Evolutionary conservation across 2,797 vertebrate species (phyloP).

Genomic region (Vultur gryphus): DNA sequence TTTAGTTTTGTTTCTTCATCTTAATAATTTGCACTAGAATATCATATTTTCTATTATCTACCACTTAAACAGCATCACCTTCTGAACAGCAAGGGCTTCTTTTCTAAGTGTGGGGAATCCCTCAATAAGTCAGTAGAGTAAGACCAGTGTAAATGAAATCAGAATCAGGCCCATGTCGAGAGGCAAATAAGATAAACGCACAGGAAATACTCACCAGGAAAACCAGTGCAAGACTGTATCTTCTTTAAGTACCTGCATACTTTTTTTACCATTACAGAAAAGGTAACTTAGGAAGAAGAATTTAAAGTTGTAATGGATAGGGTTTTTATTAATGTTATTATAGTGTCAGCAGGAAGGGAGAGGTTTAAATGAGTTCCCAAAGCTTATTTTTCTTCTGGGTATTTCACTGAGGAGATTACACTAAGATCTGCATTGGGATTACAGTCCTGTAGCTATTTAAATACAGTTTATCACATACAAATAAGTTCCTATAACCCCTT

Average conservation of each 20-base stretch:
- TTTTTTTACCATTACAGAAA: background rate
- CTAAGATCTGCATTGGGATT: background rate
- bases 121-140: background rate
- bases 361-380: background rate
- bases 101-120: background rate
- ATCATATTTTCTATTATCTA: slow-evolving; percentile 14
- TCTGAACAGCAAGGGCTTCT: background rate
- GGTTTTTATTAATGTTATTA: background rate
- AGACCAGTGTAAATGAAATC: background rate
- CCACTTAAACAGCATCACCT: background rate
- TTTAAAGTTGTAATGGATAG: background rate
- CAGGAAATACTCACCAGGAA: background rate
- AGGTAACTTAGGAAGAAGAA: background rate
- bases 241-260: background rate
- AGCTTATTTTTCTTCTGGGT: background rate
- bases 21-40: slow-evolving; percentile 3
- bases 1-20: slow-evolving; percentile 13
- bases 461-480: slow-evolving; percentile 16
- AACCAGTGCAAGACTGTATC: background rate
- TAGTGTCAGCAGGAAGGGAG: background rate
- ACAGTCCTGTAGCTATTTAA: slow-evolving; percentile 24
- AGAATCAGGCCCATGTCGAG: background rate
- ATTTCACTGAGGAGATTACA: background rate
- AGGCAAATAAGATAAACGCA: background rate
- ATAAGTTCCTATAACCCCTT: background rate